Evolutionary conservation across 53 echinoderm and acorn worm species (phyloP).

Genomic region (Crossaster papposus): DNA sequence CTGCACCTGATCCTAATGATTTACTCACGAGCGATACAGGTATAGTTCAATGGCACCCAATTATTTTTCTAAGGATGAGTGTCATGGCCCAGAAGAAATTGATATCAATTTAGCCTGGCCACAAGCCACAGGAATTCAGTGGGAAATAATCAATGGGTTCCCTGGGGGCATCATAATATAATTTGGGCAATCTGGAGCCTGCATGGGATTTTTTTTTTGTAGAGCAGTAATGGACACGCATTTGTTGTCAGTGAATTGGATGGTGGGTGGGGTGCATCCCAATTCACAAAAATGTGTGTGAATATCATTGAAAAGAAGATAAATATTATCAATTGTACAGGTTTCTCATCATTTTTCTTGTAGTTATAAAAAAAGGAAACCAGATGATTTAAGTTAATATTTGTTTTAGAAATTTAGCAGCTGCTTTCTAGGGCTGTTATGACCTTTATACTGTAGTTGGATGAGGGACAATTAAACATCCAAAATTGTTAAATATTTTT

Average conservation of each 20-base stretch:
- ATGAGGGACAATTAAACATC: no score
- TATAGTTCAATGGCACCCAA: conserved; percentile 13
- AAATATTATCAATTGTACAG: no score
- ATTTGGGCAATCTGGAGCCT: conserved; percentile 2
- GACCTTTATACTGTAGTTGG: no score
- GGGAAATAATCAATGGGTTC: conserved; percentile 24
- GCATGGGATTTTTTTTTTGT: neutral
- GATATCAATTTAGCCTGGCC: conserved; percentile 15
- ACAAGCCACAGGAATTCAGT: conserved; percentile 27
- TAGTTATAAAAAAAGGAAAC: no score
- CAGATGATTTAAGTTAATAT: no score
- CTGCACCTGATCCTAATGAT: neutral
- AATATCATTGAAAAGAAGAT: no score
- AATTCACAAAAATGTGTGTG: neutral
- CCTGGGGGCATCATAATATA: conserved; percentile 5
- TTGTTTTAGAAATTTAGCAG: no score
- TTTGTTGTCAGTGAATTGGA: neutral
- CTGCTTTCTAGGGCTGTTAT: no score
- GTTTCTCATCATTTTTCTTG: no score
- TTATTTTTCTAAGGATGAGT: conserved; percentile 12
- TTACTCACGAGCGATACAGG: neutral
- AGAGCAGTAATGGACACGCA: neutral
- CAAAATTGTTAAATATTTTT: neutral
- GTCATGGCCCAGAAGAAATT: neutral
- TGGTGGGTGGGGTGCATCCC: neutral